phyloP scores from a whole-genome alignment of 2,113 vertebrate genomes.

The Brachypodius melanocephalos region DNA sequence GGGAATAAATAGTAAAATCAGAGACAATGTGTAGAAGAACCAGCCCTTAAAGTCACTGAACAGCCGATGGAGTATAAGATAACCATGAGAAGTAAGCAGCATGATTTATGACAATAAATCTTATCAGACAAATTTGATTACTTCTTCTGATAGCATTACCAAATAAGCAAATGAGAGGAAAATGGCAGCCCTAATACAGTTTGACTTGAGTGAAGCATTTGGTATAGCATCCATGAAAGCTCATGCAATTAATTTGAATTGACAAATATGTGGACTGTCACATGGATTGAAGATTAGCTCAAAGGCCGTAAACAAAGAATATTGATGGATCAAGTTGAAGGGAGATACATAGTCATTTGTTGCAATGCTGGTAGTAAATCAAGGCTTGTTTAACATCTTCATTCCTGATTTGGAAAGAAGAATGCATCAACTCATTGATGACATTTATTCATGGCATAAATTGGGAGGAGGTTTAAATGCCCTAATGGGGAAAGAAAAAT shows the following conservation, averaged over 20 bases:
- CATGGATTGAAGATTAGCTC: conserved; percentile 19
- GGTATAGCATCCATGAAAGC: neutral
- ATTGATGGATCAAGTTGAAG: conserved; percentile 24
- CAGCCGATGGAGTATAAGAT: neutral
- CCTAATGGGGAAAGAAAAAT: neutral
- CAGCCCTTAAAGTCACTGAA: neutral
- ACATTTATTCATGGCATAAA: neutral
- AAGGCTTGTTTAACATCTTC: conserved; percentile 9
- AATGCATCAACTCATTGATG: neutral
- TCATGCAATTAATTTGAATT: conserved; percentile 28
- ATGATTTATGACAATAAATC: conserved; percentile 30
- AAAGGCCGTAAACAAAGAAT: conserved; percentile 40
- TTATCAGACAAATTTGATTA: conserved; percentile 46
- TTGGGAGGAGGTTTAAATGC: neutral
- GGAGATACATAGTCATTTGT: neutral
- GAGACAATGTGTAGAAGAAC: neutral
- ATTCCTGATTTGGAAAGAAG: neutral
- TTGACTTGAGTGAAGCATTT: conserved; percentile 37
- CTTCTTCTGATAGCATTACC: conserved; percentile 29
- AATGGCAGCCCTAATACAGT: conserved; percentile 38
- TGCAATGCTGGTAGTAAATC: neutral
- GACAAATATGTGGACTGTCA: neutral
- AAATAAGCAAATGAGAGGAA: conserved; percentile 44
- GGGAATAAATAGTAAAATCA: neutral
- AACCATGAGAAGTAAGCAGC: neutral